Evolutionary conservation across 2,113 vertebrate species (phyloP), one percentile per base, ranked within the genome.

Genomic region (Cryptotis parvus): DNA sequence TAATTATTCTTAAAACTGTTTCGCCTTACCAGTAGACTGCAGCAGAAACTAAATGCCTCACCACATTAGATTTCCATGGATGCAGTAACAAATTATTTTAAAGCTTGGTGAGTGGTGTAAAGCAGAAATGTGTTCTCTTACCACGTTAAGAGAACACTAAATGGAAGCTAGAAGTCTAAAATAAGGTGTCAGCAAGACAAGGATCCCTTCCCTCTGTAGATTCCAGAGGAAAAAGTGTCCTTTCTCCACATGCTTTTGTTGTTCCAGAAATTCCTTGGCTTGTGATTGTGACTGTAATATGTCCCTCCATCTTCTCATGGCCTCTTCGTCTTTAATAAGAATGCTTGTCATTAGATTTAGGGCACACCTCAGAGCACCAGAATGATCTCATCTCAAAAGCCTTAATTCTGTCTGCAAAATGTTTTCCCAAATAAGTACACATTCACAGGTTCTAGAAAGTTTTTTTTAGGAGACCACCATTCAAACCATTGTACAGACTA

Each of bases 341-440:
- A 79, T 22, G 61, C 5, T 58, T 82, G 27, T 73, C 2, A 37
- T 12, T 55, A 37, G 16, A 83, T 84, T 91, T 70, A 68, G 75
- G 35, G 14, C 1, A 49, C 4, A 69, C 18, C 3, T 2, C 20
- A 68, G 9, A 75, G 77, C 78, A 55, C 16, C 55, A 61, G 43
- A 12, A 49, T 45, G 27, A 86, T 45, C 39, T 63, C 12, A 41
- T 52, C 9, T 91, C 45, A 91, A 83, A 91, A 69, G 39, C 9
- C 20, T 86, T 69, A 76, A 68, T 88, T 39, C 45, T 85, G 16
- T 52, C 20, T 91, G 33, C 35, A 88, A 86, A 90, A 82, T 89
- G 65, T 16, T 77, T 90, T 68, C 65, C n/a, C 4, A 82, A 82
- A 74, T 41, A 43, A 43, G 24, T 37, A 61, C 37, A 81, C 18